Percentiles rank a stretch among this genome's conserved stretches.
phyloP scores from a whole-genome alignment of 2,888 invertebrate genomes.

The Cheilosia variabilis region DNA sequence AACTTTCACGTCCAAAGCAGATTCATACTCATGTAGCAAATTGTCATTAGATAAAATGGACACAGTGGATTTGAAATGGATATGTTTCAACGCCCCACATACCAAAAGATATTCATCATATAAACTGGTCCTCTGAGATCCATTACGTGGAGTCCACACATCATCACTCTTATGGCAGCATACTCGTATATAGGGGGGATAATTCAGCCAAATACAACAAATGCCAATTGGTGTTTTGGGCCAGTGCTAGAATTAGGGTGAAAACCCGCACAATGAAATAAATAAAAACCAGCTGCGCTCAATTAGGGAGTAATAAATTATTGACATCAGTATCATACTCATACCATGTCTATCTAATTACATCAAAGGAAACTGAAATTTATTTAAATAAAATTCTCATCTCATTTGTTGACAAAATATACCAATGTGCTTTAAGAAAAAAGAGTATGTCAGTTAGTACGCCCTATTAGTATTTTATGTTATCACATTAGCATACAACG shows the following conservation, averaged over 20 bases:
- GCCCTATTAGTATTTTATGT: conserved; percentile 25
- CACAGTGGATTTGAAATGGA: conserved; percentile 67
- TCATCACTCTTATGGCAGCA: conserved; percentile 70
- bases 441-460: conserved; percentile 1
- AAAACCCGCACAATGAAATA: conserved; percentile 36
- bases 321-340: conserved; percentile 49
- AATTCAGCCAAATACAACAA: conserved; percentile 55
- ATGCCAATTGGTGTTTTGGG: conserved; percentile 43
- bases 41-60: conserved; percentile 63
- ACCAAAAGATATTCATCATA: conserved; percentile 55
- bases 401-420: not conserved
- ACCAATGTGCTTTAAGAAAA: not conserved
- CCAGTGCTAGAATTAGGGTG: conserved; percentile 53
- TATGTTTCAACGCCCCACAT: conserved; percentile 33
- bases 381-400: conserved; percentile 31
- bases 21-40: conserved; percentile 14
- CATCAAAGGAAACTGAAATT: conserved; percentile 16
- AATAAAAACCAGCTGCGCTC: conserved; percentile 68
- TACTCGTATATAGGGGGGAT: conserved; percentile 66
- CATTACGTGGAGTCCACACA: conserved; percentile 66
- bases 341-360: conserved; percentile 48
- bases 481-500: conserved; percentile 49
- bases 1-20: conserved; percentile 10
- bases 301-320: conserved; percentile 72
- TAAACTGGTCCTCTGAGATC: conserved; percentile 70